Evolutionary conservation across 2,888 invertebrate genomes (phyloP).

Genomic region (Cataglyphis livida): DNA sequence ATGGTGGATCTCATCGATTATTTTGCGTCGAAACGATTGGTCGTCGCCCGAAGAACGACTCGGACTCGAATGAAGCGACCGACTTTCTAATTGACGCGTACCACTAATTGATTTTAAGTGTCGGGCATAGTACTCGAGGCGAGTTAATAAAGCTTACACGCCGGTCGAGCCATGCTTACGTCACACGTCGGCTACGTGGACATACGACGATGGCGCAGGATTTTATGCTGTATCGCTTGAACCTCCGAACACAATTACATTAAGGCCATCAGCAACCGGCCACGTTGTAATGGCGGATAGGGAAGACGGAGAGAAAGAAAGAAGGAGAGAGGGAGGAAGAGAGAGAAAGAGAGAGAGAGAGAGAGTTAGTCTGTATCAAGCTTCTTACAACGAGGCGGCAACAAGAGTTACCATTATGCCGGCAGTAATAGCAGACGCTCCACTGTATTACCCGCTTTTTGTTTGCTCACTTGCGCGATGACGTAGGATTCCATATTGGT

Average conservation of each 20-base stretch:
- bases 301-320: neutral
- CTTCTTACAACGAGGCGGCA: slow-evolving; percentile 41
- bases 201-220: slow-evolving; percentile 17
- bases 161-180: slow-evolving; percentile 62
- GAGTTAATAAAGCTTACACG: slow-evolving; percentile 74
- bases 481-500: slow-evolving; percentile 55
- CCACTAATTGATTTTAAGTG: slow-evolving; percentile 81
- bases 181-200: slow-evolving; percentile 54
- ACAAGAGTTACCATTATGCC: slow-evolving; percentile 44
- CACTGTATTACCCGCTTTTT: slow-evolving; percentile 51
- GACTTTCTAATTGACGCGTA: slow-evolving; percentile 78
- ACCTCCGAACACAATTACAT: slow-evolving; percentile 52
- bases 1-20: slow-evolving; percentile 48
- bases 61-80: slow-evolving; percentile 59
- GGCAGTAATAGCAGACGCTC: slow-evolving; percentile 38
- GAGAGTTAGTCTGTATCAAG: neutral
- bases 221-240: slow-evolving; percentile 55
- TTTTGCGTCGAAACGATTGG: slow-evolving; percentile 28
- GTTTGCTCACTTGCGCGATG: slow-evolving; percentile 52
- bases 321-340: neutral
- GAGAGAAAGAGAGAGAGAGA: neutral
- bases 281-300: slow-evolving; percentile 5
- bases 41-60: slow-evolving; percentile 48
- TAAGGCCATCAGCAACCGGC: slow-evolving; percentile 19
- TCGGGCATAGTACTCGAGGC: slow-evolving; percentile 72